A percentile compares a stretch with the other conserved stretches of the same genome.
phyloP scores from a whole-genome alignment of 2,797 vertebrate species.

The Bryconaethiops microstoma region DNA sequence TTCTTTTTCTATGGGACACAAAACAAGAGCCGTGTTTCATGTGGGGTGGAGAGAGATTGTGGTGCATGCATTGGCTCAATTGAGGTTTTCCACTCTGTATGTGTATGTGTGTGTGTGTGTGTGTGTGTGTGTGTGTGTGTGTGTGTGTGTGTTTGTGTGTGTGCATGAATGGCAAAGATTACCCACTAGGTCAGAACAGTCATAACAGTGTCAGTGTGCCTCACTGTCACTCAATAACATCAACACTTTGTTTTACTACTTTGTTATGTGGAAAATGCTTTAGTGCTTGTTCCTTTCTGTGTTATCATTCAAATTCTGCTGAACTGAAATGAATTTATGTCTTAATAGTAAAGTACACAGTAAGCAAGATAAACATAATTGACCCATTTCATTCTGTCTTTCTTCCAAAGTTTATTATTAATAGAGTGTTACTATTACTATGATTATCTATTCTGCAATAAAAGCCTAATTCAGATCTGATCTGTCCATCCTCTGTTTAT shows the following conservation, averaged over 20 bases:
- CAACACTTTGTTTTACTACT: background rate
- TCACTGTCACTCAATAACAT: background rate
- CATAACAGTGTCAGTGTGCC: background rate
- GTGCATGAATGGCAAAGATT: constrained; percentile 11
- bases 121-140: background rate
- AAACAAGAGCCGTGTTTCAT: constrained; percentile 67
- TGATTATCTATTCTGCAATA: background rate
- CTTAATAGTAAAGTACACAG: background rate
- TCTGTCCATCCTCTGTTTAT: background rate
- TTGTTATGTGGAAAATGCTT: background rate
- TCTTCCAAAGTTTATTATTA: background rate
- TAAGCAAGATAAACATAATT: background rate
- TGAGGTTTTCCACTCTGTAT: background rate
- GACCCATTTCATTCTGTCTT: background rate
- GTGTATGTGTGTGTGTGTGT: constrained; percentile 7
- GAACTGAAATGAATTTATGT: background rate
- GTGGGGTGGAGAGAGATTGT: constrained; percentile 5
- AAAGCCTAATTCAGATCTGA: background rate
- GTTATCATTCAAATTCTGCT: background rate
- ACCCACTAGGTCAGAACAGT: background rate
- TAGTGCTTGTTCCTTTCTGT: background rate
- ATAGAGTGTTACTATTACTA: background rate
- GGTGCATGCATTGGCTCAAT: background rate
- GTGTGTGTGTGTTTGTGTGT: background rate
- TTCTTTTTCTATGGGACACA: constrained; percentile 47